Conservation (phyloP, 2,797 vertebrate species). For the Enteromius viviparus region DNA sequence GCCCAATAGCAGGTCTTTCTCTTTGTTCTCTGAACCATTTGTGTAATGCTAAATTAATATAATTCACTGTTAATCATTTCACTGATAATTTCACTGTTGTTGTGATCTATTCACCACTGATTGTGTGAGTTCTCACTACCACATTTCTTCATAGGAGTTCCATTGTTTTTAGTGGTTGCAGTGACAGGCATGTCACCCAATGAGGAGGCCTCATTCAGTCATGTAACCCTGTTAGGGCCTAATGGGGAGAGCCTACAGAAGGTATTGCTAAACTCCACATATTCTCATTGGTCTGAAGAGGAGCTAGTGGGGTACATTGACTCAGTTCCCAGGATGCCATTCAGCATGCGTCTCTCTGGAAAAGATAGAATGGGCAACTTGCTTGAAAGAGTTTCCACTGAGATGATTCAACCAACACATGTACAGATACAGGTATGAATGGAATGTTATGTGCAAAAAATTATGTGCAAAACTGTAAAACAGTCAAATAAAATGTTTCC, state of each 20-base stretch:
- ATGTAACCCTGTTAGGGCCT: slow-evolving; percentile 73
- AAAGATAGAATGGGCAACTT: slow-evolving; percentile 70
- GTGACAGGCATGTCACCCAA: slow-evolving; percentile 74
- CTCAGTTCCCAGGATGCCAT: slow-evolving; percentile 73
- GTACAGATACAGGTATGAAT: slow-evolving; percentile 76
- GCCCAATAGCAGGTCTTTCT: slow-evolving; percentile 76
- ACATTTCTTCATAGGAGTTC: slow-evolving; percentile 70
- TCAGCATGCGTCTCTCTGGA: slow-evolving; percentile 79
- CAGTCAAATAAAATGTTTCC: neutral
- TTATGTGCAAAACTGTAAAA: neutral
- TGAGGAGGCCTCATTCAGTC: slow-evolving; percentile 68
- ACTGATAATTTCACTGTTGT: neutral
- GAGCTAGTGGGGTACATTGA: slow-evolving; percentile 75
- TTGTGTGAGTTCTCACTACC: slow-evolving; percentile 1
- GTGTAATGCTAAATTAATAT: neutral
- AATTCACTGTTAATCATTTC: no score
- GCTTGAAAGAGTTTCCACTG: slow-evolving; percentile 80
- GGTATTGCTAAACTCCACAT: slow-evolving; percentile 74
- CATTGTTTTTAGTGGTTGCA: slow-evolving; percentile 79
- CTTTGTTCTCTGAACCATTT: neutral
- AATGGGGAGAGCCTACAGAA: slow-evolving; percentile 71
- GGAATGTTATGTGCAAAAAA: neutral
- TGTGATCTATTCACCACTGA: neutral
- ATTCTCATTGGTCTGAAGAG: slow-evolving; percentile 60
- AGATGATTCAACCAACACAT: slow-evolving; percentile 77